Evolutionary conservation across 92 coral and sea anemone species (phyloP), one percentile per base, ranked within the genome.

Genomic region (Porites rus): DNA sequence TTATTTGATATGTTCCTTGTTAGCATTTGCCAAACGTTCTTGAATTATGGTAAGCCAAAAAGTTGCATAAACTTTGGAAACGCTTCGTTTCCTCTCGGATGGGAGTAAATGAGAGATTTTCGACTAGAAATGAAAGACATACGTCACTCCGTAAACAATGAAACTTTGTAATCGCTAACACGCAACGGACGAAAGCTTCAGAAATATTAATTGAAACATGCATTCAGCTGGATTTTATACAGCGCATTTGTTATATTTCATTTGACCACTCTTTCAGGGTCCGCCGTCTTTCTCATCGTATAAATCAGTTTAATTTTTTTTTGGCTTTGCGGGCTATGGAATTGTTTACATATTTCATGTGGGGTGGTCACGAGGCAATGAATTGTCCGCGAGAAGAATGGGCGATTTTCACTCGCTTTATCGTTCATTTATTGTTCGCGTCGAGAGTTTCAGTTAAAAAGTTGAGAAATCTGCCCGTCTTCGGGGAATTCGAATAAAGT

Each of bases 331-430:
- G 83, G 79, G 74, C 64, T 69, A 24, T 38, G 46, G 78, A 31
- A 56, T 92, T 91, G 94, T 91, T 91, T 89, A 91, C 93, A 86
- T 86, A 88, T 90, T 90, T 79, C 73, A 79, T 83, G 94, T 83
- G 84, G 84, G 89, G 88, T 75, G 82, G 88, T 92, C 94, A 94
- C 86, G 91, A 93, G 94, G 94, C 91, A 79, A 38, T 62, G 17
- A 14, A 18, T 74, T 72, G 87, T 83, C 87, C 87, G 87, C 80
- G 87, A 12, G 87, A 83, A 83, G 87, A 83, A 43, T 83, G 87
- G 80, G 87, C 22, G 53, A 83, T 10, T 51, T 61, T 73, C 59
- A 19, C 74, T 25, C n/a, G 63, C 46, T 3, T 38, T 38, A 38
- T 69, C 73, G 61, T 56, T 56, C 61, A 56, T 72, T 73, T 72